Evolutionary conservation across 2,888 invertebrate genomes (phyloP), one percentile per base, ranked within the genome.

Genomic region (Ectropis crepuscularia): DNA sequence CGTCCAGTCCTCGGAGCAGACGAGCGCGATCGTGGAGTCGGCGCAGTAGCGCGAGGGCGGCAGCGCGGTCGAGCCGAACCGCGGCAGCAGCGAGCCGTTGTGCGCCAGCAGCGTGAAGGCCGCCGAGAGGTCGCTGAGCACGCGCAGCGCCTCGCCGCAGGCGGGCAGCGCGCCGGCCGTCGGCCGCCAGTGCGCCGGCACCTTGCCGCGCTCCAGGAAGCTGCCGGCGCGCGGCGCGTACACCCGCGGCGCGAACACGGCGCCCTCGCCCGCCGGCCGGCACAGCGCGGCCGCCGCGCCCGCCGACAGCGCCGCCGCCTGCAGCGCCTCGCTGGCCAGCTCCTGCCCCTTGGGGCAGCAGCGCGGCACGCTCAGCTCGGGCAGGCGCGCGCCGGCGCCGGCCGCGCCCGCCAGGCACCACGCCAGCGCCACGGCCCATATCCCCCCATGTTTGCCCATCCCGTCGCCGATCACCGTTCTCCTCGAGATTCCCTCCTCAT

Each of bases 21-120:
- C 94, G 5, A 96, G 86, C 7, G 95, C 94, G 4, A 94, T 94
- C 12, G 91, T 91, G 43, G 93, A 88, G 80, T 97, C 97, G 47
- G 95, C 94, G 83, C 97, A 97, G 83, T 94, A 97, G 46, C 94
- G 92, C 0, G 83, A 82, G 0, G 95, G 94, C 6, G 94, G 87
- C 63, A 95, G 82, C 51, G 90, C 73, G 45, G 57, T 28, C 2
- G 16, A 28, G 69, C 53, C 78, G 73, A 28, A 77, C 76, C 94
- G 89, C 65, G 95, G 82, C 74, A 93, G 81, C 61, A 96, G 88
- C 8, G 94, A 94, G 0, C 96, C 97, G 81, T 95, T 95, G 70
- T 94, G 94, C 65, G 96, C 93, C n/a, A 95, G 84, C 47, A 95
- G 80, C 74, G 93, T 95, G 79, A 87, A 92, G 49, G 86, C 79